phyloP scores from a whole-genome alignment of 2,888 invertebrate genomes.

The Acrobeloides nanus region DNA sequence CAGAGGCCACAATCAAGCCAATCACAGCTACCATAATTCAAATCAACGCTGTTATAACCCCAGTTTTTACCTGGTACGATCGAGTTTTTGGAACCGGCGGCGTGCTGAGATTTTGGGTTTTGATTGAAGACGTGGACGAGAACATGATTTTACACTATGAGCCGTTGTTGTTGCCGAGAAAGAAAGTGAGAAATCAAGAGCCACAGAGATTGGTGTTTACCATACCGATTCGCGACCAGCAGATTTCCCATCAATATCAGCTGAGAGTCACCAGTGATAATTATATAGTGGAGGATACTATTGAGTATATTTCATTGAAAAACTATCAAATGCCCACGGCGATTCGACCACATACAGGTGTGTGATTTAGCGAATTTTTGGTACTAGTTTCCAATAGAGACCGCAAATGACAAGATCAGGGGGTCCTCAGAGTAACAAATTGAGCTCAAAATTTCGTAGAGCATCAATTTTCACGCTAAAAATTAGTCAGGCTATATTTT shows the following conservation, averaged over 20 bases:
- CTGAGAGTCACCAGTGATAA: constrained; percentile 62
- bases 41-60: constrained; percentile 53
- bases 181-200: constrained; percentile 69
- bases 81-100: constrained; percentile 71
- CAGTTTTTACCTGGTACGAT: constrained; percentile 60
- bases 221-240: constrained; percentile 78
- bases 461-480: too few species aligned
- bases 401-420: too few species aligned
- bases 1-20: constrained; percentile 80
- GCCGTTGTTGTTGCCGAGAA: constrained; percentile 73
- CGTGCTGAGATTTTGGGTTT: constrained; percentile 83
- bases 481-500: too few species aligned
- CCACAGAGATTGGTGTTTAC: constrained; percentile 82
- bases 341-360: constrained; percentile 82
- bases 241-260: constrained; percentile 83
- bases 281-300: constrained; percentile 65
- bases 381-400: too few species aligned
- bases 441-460: too few species aligned
- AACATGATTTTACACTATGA: constrained; percentile 94
- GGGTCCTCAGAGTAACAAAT: too few species aligned
- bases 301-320: constrained; percentile 64
- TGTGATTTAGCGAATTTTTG: too few species aligned
- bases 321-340: constrained; percentile 81
- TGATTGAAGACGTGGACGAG: constrained; percentile 91
- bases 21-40: constrained; percentile 67